A percentile compares a stretch with the other conserved stretches of the same genome.
Conservation (phyloP, 2,113 vertebrate species). For the Callipepla californica region DNA sequence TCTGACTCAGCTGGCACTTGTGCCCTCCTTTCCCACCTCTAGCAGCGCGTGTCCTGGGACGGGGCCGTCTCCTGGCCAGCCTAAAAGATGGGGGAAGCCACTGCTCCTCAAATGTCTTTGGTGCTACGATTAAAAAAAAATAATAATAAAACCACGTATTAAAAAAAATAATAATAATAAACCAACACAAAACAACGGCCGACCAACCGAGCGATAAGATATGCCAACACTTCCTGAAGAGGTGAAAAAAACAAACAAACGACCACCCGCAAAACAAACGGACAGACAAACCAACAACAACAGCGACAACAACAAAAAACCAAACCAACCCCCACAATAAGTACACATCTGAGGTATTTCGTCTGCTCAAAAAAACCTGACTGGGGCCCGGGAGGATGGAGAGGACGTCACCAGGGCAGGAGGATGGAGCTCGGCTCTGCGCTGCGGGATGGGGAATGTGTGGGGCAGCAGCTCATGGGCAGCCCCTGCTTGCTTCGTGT, state of each 20-base stretch:
- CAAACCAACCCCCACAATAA: conserved; percentile 57
- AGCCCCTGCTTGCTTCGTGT: background rate
- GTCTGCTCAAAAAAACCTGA: conserved; percentile 71
- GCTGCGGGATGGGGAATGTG: background rate
- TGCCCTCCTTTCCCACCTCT: background rate
- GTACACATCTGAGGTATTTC: conserved; percentile 85
- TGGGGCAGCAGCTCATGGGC: background rate
- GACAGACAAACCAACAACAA: conserved; percentile 22
- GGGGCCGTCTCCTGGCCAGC: background rate
- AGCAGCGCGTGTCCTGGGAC: background rate
- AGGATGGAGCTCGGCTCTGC: background rate
- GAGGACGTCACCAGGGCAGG: conserved; percentile 42
- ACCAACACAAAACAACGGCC: background rate
- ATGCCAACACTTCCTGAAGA: conserved; percentile 82
- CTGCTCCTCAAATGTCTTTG: conserved; percentile 72
- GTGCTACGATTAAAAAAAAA: conserved; percentile 70
- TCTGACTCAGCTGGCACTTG: rapidly evolving
- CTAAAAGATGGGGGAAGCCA: conserved; percentile 2
- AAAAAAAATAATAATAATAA: conserved; percentile 58
- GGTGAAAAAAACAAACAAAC: conserved; percentile 36
- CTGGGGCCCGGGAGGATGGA: conserved; percentile 31
- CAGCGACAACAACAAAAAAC: background rate
- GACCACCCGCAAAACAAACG: conserved; percentile 21
- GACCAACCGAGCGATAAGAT: conserved; percentile 72
- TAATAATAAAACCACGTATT: conserved; percentile 75